Conservation (phyloP, 1,140 invertebrate genomes). For the Cotesia vestalis region DNA sequence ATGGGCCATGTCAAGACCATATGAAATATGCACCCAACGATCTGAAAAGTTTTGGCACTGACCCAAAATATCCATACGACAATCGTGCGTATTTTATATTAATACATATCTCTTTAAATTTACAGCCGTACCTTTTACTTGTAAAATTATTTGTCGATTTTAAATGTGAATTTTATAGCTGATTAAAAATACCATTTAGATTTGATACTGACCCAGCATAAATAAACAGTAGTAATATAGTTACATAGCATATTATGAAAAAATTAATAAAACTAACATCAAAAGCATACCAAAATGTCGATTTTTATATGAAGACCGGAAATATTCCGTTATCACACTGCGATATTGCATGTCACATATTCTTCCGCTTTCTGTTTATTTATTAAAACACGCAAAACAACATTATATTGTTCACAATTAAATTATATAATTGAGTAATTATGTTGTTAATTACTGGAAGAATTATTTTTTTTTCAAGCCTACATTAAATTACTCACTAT, state of each 20-base stretch:
- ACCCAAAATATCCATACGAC: constrained; percentile 39
- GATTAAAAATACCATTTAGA: no score
- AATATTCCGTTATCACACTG: constrained; percentile 13
- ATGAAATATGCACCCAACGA: constrained; percentile 47
- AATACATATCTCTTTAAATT: background rate
- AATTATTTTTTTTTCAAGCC: no score
- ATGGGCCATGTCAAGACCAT: constrained; percentile 12
- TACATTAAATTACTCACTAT: no score
- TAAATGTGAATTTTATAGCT: no score
- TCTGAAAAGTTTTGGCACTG: constrained; percentile 48
- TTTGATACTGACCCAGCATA: no score
- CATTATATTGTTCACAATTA: background rate
- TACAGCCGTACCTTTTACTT: background rate
- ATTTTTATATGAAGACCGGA: constrained; percentile 20
- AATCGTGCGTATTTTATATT: constrained; percentile 19
- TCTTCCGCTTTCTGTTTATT: background rate
- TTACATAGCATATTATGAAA: background rate
- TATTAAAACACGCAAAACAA: background rate
- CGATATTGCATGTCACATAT: constrained; percentile 17
- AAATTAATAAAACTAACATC: background rate
- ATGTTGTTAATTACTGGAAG: no score
- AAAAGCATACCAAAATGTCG: background rate
- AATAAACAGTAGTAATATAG: background rate
- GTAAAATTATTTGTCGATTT: no score
- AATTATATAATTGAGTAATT: no score